Evolutionary conservation across 2,113 vertebrate genomes (phyloP), one percentile per base, ranked within the genome.

Genomic region (Egretta garzetta): DNA sequence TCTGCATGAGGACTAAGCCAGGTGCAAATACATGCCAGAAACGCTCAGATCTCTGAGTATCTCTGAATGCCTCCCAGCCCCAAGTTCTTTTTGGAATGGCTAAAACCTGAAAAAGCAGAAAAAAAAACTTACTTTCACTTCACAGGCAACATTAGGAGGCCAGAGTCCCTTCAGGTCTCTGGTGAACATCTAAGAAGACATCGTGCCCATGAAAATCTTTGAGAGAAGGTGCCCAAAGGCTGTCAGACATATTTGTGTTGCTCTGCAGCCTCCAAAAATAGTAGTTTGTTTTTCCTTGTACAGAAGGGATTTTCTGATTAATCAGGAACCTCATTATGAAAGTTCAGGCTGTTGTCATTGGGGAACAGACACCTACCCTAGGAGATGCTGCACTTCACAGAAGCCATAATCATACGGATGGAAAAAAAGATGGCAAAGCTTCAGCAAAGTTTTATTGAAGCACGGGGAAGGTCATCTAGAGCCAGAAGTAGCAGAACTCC

Each of bases 231-330:
- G 47, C 26, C n/a, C 63, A 89, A 80, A 86, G 20, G 14, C 49
- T 67, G 52, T 11, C 76, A 80, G 62, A 56, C 5, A 1, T 19
- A 75, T 37, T 49, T 41, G 10, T 30, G 14, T 60, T 76, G 22
- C 59, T 91, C 59, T 0, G 0, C 73, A 73, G 55, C 35, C 68
- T 84, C 56, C 0, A 0, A 64, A 91, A 80, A 22, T 8, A 71
- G n/a, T n/a, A 17, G 41, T 12, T 52, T 43, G 30, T 3, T 91
- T 80, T 87, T 91, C 28, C 67, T 72, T 21, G 10, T 32, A 30
- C 7, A 8, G 49, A 76, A 86, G 30, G 71, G 74, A 85, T 90
- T 93, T 86, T 93, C 74, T 88, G 86, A 91, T 84, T 93, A 86
- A 89, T 93, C 59, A 47, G 28, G 74, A 93, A 59, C 83, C 47